phyloP scores from a whole-genome alignment of 2,797 vertebrate species.

The Malacoraja senta region DNA sequence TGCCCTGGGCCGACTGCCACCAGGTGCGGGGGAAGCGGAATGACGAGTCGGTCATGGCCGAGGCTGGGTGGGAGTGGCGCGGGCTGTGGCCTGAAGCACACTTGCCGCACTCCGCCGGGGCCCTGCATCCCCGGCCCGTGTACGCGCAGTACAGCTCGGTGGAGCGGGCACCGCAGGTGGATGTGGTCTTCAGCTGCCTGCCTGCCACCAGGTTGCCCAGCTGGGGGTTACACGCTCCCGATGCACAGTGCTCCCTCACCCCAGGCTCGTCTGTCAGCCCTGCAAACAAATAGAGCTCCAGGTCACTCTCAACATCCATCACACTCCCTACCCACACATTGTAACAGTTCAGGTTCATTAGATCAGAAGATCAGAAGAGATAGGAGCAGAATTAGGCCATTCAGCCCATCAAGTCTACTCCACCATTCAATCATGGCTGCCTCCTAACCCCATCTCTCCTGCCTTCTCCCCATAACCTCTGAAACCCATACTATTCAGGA shows the following conservation, averaged over 20 bases:
- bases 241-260: slow-evolving; percentile 70
- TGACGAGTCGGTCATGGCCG: slow-evolving; percentile 86
- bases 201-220: slow-evolving; percentile 89
- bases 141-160: slow-evolving; percentile 74
- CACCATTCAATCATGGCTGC: too few relatives aligned
- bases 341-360: too few relatives aligned
- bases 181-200: slow-evolving; percentile 72
- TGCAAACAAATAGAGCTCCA: slow-evolving; percentile 44
- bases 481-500: too few relatives aligned
- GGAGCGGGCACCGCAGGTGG: slow-evolving; percentile 68
- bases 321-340: too few relatives aligned
- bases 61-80: slow-evolving; percentile 67
- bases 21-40: slow-evolving; percentile 85
- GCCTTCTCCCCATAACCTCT: too few relatives aligned
- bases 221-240: slow-evolving; percentile 81
- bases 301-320: not conserved
- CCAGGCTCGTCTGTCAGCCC: slow-evolving; percentile 54
- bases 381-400: too few relatives aligned
- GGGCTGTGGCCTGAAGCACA: slow-evolving; percentile 68
- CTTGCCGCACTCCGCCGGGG: slow-evolving; percentile 60
- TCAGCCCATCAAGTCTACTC: too few relatives aligned
- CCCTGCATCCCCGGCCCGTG: slow-evolving; percentile 58
- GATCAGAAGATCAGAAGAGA: too few relatives aligned
- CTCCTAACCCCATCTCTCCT: too few relatives aligned
- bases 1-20: slow-evolving; percentile 83